A percentile compares a stretch with the other conserved stretches of the same genome.
Conservation (phyloP, 2,888 invertebrate species). For the Pterostichus niger region DNA sequence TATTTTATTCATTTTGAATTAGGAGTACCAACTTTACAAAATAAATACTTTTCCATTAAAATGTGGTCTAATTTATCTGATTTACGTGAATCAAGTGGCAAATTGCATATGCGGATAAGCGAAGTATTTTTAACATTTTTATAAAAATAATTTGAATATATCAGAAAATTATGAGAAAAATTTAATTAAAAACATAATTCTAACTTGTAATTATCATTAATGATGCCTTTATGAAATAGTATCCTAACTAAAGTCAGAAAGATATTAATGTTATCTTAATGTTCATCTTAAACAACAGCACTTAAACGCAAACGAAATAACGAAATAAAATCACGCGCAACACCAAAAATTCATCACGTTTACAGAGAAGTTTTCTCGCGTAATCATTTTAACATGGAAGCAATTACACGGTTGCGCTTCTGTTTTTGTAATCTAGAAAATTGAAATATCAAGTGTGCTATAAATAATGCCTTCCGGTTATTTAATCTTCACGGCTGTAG, state of each 20-base stretch:
- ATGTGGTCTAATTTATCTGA: no score
- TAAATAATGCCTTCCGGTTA: constrained; percentile 48
- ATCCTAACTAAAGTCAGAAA: background rate
- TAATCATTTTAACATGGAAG: constrained; percentile 59
- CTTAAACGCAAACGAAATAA: constrained; percentile 27
- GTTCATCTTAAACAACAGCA: constrained; percentile 39
- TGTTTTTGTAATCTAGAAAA: constrained; percentile 63
- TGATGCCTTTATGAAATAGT: background rate
- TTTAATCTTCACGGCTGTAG: constrained; percentile 44
- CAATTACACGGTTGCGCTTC: constrained; percentile 64
- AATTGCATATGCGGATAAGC: no score
- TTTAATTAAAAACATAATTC: background rate
- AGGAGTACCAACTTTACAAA: no score
- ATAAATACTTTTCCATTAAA: no score
- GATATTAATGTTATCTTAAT: constrained; percentile 26
- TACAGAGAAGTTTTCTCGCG: constrained; percentile 9
- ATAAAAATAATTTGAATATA: no score
- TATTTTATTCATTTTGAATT: no score
- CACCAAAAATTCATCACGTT: constrained; percentile 42
- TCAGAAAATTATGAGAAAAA: background rate
- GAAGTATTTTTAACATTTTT: no score
- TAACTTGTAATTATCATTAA: background rate
- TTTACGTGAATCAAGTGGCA: no score
- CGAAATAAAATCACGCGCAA: constrained; percentile 37
- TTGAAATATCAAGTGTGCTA: constrained; percentile 63